Base-by-base conservation (phyloP, 1,140 invertebrate species). In the Tribolium castaneum region DNA sequence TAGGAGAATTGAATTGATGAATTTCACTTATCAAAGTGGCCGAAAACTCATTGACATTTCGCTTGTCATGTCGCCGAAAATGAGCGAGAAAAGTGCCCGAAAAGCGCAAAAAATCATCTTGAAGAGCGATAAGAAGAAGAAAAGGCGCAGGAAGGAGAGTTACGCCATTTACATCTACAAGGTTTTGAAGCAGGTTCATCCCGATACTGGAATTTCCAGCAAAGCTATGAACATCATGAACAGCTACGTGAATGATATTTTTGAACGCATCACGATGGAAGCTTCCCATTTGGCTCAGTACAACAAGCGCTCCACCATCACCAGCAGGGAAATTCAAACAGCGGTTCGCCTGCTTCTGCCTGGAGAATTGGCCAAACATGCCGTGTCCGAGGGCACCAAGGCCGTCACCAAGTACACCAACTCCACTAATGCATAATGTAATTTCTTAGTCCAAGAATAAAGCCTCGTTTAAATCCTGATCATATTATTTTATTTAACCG, bases 91-190 rank as follows among this genome's bases (percentile, higher is more conserved):
- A 82, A 86, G 87, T 34, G 88, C 86, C 70, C 90, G 90, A 80
- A 90, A 90, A 74, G 87, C 89, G 13, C 88, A 90, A 76, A 90
- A 90, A 82, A 90, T 89, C 75, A 90, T 90, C 51, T 87, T 86
- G 6, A 89, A 89, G 54, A 84, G 82, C n/a, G 88, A 90, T 70
- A 78, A 83, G 76, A 92, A 90, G 81, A 90, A 88, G 59, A 90
- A 88, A 78, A 81, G 86, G 66, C 87, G 84, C 86, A 90, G 90
- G 87, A 92, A 91, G 87, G 90, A 94, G 83, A 91, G 88, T 75
- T 95, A 93, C 88, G 89, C 90, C 0, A 91, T 92, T 71, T 94
- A 94, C 86, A 92, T 92, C 78, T 92, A 91, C 7, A 94, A 93
- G 82, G 88, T 94, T 10, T 82, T 95, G 82, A 92, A 93, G 81